These are phyloP conservation scores for Larimichthys polyactis DNA, from an alignment of 2,113 vertebrate species.

Conservation along the genomic window DNA sequence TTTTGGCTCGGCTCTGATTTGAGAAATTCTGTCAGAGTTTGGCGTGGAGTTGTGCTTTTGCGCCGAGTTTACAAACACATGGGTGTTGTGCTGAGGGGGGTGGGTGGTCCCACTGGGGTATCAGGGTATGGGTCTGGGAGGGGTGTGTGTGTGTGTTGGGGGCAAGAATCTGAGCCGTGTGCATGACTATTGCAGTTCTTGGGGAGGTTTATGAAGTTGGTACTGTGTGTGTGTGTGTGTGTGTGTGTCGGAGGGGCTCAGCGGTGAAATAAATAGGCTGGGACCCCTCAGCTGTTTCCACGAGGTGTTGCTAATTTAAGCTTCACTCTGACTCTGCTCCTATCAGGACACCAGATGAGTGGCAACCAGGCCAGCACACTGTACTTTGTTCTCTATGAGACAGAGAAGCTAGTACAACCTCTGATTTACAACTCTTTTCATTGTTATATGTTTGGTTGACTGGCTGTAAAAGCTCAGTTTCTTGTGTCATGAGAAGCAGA, in stretches of 20 bases:
- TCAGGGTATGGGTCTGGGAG: conserved; percentile 13
- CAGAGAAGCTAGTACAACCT: background rate
- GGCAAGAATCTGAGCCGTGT: conserved; percentile 35
- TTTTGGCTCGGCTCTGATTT: conserved; percentile 44
- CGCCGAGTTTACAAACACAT: conserved; percentile 40
- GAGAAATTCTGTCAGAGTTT: conserved; percentile 51
- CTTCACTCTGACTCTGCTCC: conserved; percentile 63
- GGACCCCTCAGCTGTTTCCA: conserved; percentile 84
- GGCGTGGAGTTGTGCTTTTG: conserved; percentile 34
- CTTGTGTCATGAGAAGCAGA: background rate
- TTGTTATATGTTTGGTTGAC: background rate
- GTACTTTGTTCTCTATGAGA: conserved; percentile 29
- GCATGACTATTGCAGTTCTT: conserved; percentile 40
- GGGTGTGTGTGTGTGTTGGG: background rate
- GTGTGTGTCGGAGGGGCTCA: conserved; percentile 57
- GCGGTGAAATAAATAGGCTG: conserved; percentile 82
- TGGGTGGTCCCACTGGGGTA: background rate
- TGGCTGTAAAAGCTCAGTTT: background rate
- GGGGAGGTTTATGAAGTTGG: conserved; percentile 50
- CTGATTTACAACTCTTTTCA: background rate
- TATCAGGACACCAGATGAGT: conserved; percentile 59
- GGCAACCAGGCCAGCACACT: conserved; percentile 32
- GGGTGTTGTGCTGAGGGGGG: conserved; percentile 34
- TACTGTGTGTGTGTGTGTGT: conserved; percentile 9
- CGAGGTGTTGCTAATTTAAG: conserved; percentile 83